Percentiles rank a stretch among this genome's conserved stretches.
Evolutionary conservation across 1,140 invertebrate species (phyloP).

Genomic region (Tetragnatha versicolor): DNA sequence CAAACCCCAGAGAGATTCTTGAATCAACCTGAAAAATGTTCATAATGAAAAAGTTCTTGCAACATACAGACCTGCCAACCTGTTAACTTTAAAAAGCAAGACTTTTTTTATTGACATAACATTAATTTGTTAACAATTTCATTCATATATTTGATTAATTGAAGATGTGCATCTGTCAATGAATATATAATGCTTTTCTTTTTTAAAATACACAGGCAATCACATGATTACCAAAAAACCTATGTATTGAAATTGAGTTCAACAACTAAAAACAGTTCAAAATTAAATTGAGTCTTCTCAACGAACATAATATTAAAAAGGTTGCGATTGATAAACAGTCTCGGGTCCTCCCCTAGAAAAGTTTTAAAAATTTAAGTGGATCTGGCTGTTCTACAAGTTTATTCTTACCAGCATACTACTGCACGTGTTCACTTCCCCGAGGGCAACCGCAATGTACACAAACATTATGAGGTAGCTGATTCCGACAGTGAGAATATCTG

Average conservation of each 20-base stretch:
- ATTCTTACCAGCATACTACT: constrained; percentile 64
- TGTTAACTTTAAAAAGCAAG: too few species aligned
- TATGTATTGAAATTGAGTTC: neutral
- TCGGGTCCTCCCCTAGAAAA: too few species aligned
- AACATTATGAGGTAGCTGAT: constrained; percentile 98
- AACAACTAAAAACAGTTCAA: neutral
- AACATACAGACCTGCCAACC: too few species aligned
- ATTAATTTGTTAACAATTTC: too few species aligned
- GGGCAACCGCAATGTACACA: constrained; percentile 90
- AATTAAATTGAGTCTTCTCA: neutral
- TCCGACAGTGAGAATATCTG: constrained; percentile 90
- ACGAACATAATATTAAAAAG: neutral
- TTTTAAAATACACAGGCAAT: too few species aligned
- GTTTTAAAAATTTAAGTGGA: too few species aligned
- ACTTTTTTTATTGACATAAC: too few species aligned
- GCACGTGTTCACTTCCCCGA: constrained; percentile 83
- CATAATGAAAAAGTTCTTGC: constrained; percentile 72
- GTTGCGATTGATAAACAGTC: neutral
- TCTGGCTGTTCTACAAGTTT: too few species aligned
- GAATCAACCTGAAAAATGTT: constrained; percentile 67
- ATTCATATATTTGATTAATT: too few species aligned
- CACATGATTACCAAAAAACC: too few species aligned
- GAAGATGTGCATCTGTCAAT: too few species aligned
- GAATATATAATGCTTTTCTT: too few species aligned
- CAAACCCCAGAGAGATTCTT: constrained; percentile 72